Conservation (phyloP, 2,888 invertebrate species). For the Gastracanthus pulcherrimus region DNA sequence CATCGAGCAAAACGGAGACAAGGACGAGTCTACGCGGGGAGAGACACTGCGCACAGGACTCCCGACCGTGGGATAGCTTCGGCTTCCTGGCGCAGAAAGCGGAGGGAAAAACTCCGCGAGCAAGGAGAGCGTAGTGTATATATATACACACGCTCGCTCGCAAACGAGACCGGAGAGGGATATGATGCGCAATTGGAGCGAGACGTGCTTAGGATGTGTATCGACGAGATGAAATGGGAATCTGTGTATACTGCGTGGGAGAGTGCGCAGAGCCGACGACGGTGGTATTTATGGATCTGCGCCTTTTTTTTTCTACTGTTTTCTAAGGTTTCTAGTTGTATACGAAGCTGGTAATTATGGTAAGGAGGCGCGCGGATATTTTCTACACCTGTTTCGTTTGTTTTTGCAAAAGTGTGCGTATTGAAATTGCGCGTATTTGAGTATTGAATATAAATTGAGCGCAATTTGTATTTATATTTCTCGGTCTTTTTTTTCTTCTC, state of each 20-base stretch:
- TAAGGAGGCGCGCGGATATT: background rate
- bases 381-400: background rate
- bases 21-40: background rate
- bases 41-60: background rate
- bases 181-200: constrained; percentile 16
- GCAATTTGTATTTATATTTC: background rate
- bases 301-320: background rate
- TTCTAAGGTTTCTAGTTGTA: background rate
- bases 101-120: background rate
- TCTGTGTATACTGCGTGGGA: background rate
- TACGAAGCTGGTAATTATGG: background rate
- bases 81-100: background rate
- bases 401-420: background rate
- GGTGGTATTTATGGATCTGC: background rate
- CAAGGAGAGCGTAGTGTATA: too few species aligned
- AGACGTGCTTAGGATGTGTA: background rate
- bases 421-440: background rate
- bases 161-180: background rate
- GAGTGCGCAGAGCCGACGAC: background rate
- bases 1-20: background rate
- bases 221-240: background rate
- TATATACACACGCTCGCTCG: too few species aligned
- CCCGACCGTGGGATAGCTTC: constrained; percentile 33
- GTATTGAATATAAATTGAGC: background rate
- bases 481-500: too few species aligned